Evolutionary conservation across 2,113 vertebrate species (phyloP), one percentile per base, ranked within the genome.

Genomic region (Procavia capensis): DNA sequence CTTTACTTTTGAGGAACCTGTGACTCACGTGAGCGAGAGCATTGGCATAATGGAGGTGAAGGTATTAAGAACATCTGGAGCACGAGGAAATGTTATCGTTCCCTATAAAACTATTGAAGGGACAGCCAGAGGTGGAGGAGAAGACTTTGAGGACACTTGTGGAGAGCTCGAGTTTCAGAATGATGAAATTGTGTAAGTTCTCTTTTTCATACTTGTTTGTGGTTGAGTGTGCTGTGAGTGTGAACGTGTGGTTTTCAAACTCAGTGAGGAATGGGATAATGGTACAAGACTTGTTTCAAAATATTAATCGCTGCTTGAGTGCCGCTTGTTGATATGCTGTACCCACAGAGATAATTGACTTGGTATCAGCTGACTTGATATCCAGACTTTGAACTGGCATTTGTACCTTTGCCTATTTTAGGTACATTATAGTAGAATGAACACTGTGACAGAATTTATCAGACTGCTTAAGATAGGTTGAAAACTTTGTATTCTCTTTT

Each of bases 151-250:
- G 95, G 99, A 99, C 96, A 99, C 99, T 1, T 98, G 99, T 0
- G 99, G 99, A 82, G 98, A 99, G 95, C 98, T 99, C 86, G 99
- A 99, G 97, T 99, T 99, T 98, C 99, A 99, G 97, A 99, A 99
- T 0, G 99, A 99, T 22, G 99, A 99, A 97, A 99, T 99, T 97
- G 98, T 99, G 99, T 99, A 98, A 99, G 99, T 99, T 97, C 88
- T 80, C 68, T 19, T 75, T 82, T 72, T 63, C 34, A 4, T 34
- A 0, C 31, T 22, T 24, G 50, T n/a, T 22, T 24, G 50, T 78
- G 75, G 6, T 25, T 31, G 59, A 31, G 39, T 78, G 45, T 1
- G 0, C 81, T 81, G 36, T 50, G 64, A 24, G 19, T 85, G 43
- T 50, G 45, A 41, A 39, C 47, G 8, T 41, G 11, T 22, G 6